These are phyloP conservation scores for Rhagologus leucostigma DNA, from an alignment of 2,113 vertebrate genomes.

Conservation along the genomic window DNA sequence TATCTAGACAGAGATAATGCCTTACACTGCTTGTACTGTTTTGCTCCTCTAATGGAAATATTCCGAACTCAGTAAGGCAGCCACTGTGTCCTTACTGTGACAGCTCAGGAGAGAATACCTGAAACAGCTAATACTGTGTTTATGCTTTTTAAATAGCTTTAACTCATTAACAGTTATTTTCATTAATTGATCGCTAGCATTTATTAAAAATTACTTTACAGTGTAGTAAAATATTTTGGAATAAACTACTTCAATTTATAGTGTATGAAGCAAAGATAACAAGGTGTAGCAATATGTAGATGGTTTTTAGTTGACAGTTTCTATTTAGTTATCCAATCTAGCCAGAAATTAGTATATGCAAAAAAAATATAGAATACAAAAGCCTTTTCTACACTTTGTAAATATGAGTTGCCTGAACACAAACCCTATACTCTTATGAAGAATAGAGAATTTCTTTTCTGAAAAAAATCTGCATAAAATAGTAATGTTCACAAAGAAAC, in stretches of 20 bases:
- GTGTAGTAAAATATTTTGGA: not conserved
- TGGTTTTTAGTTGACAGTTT: not conserved
- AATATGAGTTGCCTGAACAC: not conserved
- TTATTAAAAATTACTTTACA: not conserved
- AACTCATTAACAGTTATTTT: not conserved
- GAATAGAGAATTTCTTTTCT: not conserved
- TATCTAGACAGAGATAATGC: not conserved
- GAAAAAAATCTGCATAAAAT: not conserved
- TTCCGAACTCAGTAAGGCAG: not conserved
- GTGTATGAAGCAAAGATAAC: not conserved
- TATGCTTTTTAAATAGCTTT: not conserved
- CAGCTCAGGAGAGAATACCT: not conserved
- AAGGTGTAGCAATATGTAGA: not conserved
- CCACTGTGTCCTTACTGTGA: not conserved
- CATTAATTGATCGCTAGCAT: not conserved
- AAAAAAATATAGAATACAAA: not conserved
- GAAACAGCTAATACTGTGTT: not conserved
- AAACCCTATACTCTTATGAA: not conserved
- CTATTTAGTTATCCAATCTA: not conserved
- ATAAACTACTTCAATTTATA: not conserved
- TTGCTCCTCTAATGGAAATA: not conserved
- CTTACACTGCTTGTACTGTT: not conserved
- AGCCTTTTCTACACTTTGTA: not conserved
- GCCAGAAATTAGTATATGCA: not conserved
- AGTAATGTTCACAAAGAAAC: not conserved